phyloP scores from a whole-genome alignment of 2,888 invertebrate species.

The Ferdinandea cuprea region DNA sequence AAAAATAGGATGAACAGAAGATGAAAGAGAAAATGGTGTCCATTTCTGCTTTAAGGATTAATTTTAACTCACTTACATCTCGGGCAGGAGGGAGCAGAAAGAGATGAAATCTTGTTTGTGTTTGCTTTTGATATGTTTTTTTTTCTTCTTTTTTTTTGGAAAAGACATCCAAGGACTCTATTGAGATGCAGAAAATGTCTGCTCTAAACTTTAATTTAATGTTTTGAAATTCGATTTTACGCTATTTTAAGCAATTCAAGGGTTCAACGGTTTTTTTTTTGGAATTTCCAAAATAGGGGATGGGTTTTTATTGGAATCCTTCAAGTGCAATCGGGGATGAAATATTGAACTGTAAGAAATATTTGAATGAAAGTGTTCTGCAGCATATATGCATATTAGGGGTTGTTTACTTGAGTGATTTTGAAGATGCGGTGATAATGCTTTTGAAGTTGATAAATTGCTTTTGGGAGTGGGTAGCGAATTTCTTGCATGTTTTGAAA shows the following conservation, averaged over 20 bases:
- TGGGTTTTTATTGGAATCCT: constrained; percentile 51
- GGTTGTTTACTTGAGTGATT: background rate
- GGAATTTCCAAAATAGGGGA: background rate
- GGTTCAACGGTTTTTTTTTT: background rate
- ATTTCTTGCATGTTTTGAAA: no score
- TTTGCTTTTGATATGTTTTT: constrained; percentile 32
- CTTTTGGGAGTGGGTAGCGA: no score
- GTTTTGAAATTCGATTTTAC: constrained; percentile 68
- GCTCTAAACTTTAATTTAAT: constrained; percentile 46
- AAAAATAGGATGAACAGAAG: constrained; percentile 43
- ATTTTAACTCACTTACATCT: constrained; percentile 55
- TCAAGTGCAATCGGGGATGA: constrained; percentile 55
- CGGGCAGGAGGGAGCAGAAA: background rate
- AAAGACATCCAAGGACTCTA: constrained; percentile 1
- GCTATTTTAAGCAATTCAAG: constrained; percentile 57
- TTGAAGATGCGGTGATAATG: background rate
- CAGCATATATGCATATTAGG: constrained; percentile 5
- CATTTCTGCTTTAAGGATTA: constrained; percentile 61
- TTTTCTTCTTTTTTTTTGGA: constrained; percentile 18
- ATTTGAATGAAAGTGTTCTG: background rate
- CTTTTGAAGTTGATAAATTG: background rate
- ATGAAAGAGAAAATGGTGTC: constrained; percentile 58
- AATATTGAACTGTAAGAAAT: constrained; percentile 49
- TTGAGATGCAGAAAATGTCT: constrained; percentile 17
- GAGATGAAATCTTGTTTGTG: constrained; percentile 37